A percentile compares a stretch with the other conserved stretches of the same genome.
Conservation (phyloP, 2,797 vertebrate genomes). For the Enteromius unitaeniatus region DNA sequence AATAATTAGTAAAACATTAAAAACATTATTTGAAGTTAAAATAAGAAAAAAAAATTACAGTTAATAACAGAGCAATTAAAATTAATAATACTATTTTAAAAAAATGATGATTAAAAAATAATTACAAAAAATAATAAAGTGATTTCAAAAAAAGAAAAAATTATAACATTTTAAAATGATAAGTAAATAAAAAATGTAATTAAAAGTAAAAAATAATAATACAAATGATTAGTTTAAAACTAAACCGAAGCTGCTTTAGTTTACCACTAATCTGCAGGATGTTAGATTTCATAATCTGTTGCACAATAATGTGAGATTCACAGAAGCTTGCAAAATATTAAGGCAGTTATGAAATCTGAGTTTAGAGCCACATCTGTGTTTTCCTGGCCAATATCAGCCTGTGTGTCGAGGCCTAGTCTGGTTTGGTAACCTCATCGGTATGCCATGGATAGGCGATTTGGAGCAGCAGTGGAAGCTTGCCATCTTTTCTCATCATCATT, state of each 20-base stretch:
- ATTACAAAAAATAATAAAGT: no score
- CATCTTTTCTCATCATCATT: slow-evolving; percentile 52
- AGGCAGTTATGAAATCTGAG: neutral
- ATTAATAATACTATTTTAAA: neutral
- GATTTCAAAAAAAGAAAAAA: neutral
- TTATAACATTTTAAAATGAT: neutral
- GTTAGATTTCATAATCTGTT: neutral
- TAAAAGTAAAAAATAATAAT: neutral
- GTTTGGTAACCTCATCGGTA: slow-evolving; percentile 75
- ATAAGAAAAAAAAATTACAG: neutral
- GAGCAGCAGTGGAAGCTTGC: slow-evolving; percentile 75
- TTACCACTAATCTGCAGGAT: neutral
- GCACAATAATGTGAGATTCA: neutral
- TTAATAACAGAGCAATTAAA: neutral
- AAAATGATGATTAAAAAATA: neutral
- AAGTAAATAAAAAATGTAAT: neutral
- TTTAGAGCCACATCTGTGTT: slow-evolving; percentile 39
- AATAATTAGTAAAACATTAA: neutral
- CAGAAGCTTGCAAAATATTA: neutral
- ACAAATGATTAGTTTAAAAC: neutral
- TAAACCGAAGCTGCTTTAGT: neutral
- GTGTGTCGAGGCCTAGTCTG: slow-evolving; percentile 81
- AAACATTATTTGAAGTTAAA: neutral
- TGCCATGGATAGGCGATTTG: slow-evolving; percentile 80
- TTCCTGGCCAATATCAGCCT: slow-evolving; percentile 82